Conservation (phyloP, 2,888 invertebrate genomes). For the Chouioia cunea region DNA sequence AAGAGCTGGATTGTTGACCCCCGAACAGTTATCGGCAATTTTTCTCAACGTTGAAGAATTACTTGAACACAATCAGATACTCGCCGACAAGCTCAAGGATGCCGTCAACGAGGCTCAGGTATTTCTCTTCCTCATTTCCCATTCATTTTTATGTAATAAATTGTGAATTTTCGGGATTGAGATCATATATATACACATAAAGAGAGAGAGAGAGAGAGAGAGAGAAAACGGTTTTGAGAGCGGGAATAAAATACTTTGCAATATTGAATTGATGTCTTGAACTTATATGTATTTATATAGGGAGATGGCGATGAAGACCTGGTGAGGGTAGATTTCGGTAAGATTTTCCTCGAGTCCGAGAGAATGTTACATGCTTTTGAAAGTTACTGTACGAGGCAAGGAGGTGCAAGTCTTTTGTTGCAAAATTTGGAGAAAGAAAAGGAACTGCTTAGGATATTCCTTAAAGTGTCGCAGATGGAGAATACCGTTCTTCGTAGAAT, state of each 20-base stretch:
- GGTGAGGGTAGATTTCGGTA: slow-evolving; percentile 89
- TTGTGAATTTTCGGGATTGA: not conserved
- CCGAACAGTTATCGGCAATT: slow-evolving; percentile 91
- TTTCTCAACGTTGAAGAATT: slow-evolving; percentile 95
- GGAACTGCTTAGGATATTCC: slow-evolving; percentile 91
- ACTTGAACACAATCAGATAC: slow-evolving; percentile 86
- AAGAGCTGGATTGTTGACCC: slow-evolving; percentile 90
- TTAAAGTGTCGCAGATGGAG: slow-evolving; percentile 97
- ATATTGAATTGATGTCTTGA: not conserved
- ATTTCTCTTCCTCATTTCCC: slow-evolving; percentile 13
- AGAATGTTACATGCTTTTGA: slow-evolving; percentile 96
- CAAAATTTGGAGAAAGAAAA: slow-evolving; percentile 95
- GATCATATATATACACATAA: too few species aligned
- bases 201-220: too few species aligned
- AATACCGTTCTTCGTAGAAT: slow-evolving; percentile 91
- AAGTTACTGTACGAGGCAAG: slow-evolving; percentile 94
- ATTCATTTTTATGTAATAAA: not conserved
- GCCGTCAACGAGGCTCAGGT: slow-evolving; percentile 84
- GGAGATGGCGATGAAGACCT: slow-evolving; percentile 77
- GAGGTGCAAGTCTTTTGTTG: slow-evolving; percentile 86
- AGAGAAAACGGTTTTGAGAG: not conserved
- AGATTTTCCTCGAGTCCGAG: slow-evolving; percentile 89
- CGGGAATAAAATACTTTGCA: not conserved
- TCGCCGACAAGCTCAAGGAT: slow-evolving; percentile 88
- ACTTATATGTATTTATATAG: slow-evolving; percentile 46